These are phyloP conservation scores for Polydrusus pterygomalis DNA, from an alignment of 2,888 invertebrate species.

Conservation along the genomic window DNA sequence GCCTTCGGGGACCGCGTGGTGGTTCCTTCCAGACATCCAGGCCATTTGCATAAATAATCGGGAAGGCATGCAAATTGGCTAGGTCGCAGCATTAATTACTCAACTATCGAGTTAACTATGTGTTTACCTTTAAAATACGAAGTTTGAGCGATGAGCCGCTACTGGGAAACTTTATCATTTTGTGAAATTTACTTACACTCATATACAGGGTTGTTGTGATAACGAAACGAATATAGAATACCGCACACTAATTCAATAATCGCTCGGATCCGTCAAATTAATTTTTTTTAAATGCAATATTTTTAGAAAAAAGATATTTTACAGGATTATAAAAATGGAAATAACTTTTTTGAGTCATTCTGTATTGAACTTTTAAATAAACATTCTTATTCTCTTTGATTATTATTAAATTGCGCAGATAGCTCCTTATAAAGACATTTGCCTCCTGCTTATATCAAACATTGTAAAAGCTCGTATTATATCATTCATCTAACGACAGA, in stretches of 20 bases:
- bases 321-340: no score
- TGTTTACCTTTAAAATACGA: conserved; percentile 36
- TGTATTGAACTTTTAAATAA: no score
- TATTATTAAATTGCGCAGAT: no score
- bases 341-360: no score
- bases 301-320: no score
- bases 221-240: no score
- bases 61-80: conserved; percentile 71
- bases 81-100: conserved; percentile 72
- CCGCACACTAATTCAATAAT: no score
- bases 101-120: conserved; percentile 40
- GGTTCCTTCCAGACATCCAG: conserved; percentile 66
- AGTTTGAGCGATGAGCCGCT: conserved; percentile 12
- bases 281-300: no score
- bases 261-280: no score
- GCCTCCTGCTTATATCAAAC: conserved; percentile 1
- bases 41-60: conserved; percentile 73
- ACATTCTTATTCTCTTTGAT: no score
- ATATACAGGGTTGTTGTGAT: no score
- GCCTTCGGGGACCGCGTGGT: conserved; percentile 62
- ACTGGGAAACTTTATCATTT: conserved; percentile 7
- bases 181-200: background rate
- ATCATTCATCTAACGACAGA: background rate
- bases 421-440: no score
- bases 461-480: background rate